phyloP scores from a whole-genome alignment of 1,140 invertebrate species.

The Drosophila burlai region DNA sequence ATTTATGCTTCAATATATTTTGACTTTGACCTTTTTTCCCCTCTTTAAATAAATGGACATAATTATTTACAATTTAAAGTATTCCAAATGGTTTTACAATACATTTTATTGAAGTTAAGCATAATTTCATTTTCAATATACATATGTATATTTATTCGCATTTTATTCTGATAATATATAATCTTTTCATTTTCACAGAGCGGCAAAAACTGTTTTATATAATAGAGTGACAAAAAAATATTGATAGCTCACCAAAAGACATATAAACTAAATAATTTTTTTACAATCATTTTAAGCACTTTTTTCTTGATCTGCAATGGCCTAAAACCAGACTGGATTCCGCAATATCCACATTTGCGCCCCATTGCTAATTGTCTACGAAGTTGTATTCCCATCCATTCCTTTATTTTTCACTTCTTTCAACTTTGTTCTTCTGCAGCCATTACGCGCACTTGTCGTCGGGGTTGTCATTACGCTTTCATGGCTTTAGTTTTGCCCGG shows the following conservation, averaged over 20 bases:
- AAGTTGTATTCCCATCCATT: slow-evolving; percentile 32
- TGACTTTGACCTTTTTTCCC: neutral
- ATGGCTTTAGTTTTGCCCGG: slow-evolving; percentile 69
- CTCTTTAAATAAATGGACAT: neutral
- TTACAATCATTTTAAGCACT: neutral
- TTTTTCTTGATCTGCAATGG: slow-evolving; percentile 1
- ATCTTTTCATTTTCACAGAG: too few species aligned
- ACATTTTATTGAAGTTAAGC: too few species aligned
- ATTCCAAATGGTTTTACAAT: too few species aligned
- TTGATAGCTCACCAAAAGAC: too few species aligned
- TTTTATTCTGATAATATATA: too few species aligned
- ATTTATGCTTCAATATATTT: too few species aligned
- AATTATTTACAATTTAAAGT: too few species aligned
- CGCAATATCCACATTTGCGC: slow-evolving; percentile 15
- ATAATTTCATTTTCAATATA: too few species aligned
- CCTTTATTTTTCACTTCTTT: slow-evolving; percentile 9
- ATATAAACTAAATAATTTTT: too few species aligned
- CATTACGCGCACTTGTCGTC: slow-evolving; percentile 69
- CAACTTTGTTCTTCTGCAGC: slow-evolving; percentile 32
- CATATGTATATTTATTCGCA: too few species aligned
- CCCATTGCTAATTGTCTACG: slow-evolving; percentile 63
- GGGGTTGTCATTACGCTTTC: slow-evolving; percentile 71
- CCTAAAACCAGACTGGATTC: neutral
- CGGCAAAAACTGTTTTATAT: too few species aligned
- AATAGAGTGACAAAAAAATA: too few species aligned